Evolutionary conservation across 2,888 invertebrate genomes (phyloP), one percentile per base, ranked within the genome.

Genomic region (Ichneumoninae sp.): DNA sequence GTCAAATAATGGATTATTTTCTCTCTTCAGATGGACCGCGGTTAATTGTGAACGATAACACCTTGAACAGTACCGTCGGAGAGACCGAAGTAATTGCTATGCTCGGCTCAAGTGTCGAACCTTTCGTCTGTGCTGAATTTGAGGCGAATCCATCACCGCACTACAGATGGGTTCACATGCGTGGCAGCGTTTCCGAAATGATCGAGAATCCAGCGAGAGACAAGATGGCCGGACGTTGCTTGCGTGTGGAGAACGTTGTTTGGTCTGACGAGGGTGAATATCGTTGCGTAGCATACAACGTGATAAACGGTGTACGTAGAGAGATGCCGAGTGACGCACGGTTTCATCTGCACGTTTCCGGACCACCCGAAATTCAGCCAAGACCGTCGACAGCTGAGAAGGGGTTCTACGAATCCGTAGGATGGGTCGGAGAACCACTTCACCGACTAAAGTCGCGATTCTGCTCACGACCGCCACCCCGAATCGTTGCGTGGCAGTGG

Each of bases 401-500:
- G 44, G 92, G 91, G 2, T 89, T 92, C 77, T 91, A 91, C 86
- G 93, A 93, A 83, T 91, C 92, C 0, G 85, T 92, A 16, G 93
- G 93, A 30, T 93, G 93, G 92, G 88, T 91, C 3, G 93, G 93
- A 0, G 93, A 93, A 73, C 86, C 92, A 2, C 91, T 92, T 19
- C 93, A 93, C 73, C 87, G 89, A 10, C 88, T 93, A 1, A 92
- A 92, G 71, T 92, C 91, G 3, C 88, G 92, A 3, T 93, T 93
- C 76, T 93, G 93, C 63, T 93, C 93, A 40, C 89, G 92, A 81
- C 98, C 98, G 0, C 96, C 97, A 80, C 98, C 98, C 0, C 94
- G 96, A 83, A 95, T 96, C 60, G 97, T 98, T 54, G 96, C 96
- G 85, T 98, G 98, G 98, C 96, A 98, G 89, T 98, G 98, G 98